Conservation (phyloP, 1,140 invertebrate genomes). For the Dinothrombium tinctorium region DNA sequence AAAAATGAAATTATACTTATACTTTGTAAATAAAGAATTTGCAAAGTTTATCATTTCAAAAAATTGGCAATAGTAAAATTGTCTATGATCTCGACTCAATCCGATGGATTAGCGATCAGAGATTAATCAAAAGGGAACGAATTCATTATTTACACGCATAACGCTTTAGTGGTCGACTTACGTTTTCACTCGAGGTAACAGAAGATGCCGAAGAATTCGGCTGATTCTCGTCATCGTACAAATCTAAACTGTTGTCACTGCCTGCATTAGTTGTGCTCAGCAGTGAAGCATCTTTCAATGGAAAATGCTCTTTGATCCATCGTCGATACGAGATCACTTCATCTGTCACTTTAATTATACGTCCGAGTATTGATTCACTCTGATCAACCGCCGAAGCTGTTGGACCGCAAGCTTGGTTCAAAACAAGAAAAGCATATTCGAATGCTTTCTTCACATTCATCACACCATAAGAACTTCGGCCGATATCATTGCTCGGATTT, state of each 20-base stretch:
- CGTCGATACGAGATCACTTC: conserved; percentile 45
- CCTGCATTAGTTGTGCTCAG: neutral
- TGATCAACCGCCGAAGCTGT: conserved; percentile 5
- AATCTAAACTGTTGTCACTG: neutral
- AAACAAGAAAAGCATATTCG: conserved; percentile 69
- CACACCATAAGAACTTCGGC: conserved; percentile 78
- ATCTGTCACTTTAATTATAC: conserved; percentile 73
- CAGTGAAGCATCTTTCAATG: neutral
- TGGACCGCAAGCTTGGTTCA: conserved; percentile 44
- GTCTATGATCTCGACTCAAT: too few species aligned
- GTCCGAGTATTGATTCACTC: conserved; percentile 40
- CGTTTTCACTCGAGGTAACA: neutral
- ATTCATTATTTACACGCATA: too few species aligned
- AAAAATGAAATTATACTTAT: too few species aligned
- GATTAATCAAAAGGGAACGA: too few species aligned
- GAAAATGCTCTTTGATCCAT: neutral
- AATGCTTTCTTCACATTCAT: conserved; percentile 77
- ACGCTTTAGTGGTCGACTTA: too few species aligned
- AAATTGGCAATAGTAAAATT: too few species aligned
- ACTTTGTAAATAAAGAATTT: too few species aligned
- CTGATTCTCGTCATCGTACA: neutral
- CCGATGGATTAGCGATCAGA: too few species aligned
- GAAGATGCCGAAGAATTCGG: neutral
- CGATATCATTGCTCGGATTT: conserved; percentile 56
- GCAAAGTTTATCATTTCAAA: too few species aligned